Evolutionary conservation across 2,888 invertebrate genomes (phyloP).

Genomic region (Tachina lurida): DNA sequence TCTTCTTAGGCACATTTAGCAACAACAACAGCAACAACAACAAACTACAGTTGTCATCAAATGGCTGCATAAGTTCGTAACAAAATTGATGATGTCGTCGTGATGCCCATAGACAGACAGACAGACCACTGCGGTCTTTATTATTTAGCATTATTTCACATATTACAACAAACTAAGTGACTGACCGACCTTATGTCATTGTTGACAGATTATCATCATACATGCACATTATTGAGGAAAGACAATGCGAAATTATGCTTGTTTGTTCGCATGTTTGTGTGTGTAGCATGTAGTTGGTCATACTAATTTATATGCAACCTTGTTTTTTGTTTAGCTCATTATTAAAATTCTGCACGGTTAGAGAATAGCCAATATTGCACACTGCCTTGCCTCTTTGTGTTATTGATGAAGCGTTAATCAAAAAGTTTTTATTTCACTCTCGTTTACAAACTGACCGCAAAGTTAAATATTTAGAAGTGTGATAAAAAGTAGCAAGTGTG

Average conservation of each 20-base stretch:
- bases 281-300: neutral
- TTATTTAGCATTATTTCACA: slow-evolving; percentile 40
- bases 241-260: slow-evolving; percentile 17
- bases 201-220: slow-evolving; percentile 70
- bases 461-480: slow-evolving; percentile 45
- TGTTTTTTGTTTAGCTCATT: slow-evolving; percentile 40
- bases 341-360: slow-evolving; percentile 63
- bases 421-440: slow-evolving; percentile 44
- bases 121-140: slow-evolving; percentile 8
- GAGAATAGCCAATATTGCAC: neutral
- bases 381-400: neutral
- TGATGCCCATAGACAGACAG: neutral
- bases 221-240: slow-evolving; percentile 18
- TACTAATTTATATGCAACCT: slow-evolving; percentile 66
- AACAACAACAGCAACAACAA: slow-evolving; percentile 17
- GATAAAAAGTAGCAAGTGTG: slow-evolving; percentile 59
- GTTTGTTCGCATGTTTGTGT: neutral
- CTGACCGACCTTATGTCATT: slow-evolving; percentile 62
- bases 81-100: slow-evolving; percentile 38
- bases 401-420: slow-evolving; percentile 61
- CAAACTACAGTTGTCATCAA: slow-evolving; percentile 17
- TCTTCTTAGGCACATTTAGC: slow-evolving; percentile 35
- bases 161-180: slow-evolving; percentile 27
- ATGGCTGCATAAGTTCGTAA: slow-evolving; percentile 1
- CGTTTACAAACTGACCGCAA: slow-evolving; percentile 59